phyloP scores from a whole-genome alignment of 2,888 invertebrate species.

The Rotaria macrura region DNA sequence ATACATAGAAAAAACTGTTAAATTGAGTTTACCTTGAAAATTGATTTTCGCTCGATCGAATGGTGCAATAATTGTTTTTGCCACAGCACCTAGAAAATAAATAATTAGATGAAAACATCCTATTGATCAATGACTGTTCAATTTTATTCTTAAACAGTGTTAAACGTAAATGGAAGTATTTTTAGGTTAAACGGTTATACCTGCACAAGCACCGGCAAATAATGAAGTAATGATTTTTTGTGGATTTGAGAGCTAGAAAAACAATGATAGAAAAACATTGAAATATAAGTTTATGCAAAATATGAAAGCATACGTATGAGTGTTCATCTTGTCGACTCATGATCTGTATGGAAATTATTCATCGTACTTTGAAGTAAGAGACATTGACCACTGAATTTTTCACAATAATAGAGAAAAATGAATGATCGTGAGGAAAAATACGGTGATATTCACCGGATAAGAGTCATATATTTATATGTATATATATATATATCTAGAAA shows the following conservation, averaged over 20 bases:
- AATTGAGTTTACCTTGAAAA: constrained; percentile 60
- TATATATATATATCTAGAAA: too few relatives aligned
- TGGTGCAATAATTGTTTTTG: constrained; percentile 91
- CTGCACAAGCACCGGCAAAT: constrained; percentile 24
- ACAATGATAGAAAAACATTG: not conserved
- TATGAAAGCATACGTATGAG: not conserved
- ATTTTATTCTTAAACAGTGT: constrained; percentile 54
- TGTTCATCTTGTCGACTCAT: not conserved
- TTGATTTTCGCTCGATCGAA: constrained; percentile 94
- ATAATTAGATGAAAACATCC: constrained; percentile 46
- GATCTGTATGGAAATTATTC: not conserved
- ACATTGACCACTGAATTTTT: not conserved
- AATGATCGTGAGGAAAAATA: not conserved
- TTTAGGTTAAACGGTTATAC: not conserved
- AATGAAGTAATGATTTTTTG: constrained; percentile 29
- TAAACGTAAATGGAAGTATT: not conserved
- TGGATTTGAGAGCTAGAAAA: constrained; percentile 11
- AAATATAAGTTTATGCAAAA: not conserved
- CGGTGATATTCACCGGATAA: not conserved
- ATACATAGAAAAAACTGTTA: not conserved
- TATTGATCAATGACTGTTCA: too few relatives aligned
- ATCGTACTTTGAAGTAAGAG: not conserved
- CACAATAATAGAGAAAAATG: not conserved
- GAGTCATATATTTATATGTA: not conserved
- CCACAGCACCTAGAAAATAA: constrained; percentile 58